Evolutionary conservation across 2,797 vertebrate genomes (phyloP), one percentile per base, ranked within the genome.

Genomic region (Eutrigla gurnardus): DNA sequence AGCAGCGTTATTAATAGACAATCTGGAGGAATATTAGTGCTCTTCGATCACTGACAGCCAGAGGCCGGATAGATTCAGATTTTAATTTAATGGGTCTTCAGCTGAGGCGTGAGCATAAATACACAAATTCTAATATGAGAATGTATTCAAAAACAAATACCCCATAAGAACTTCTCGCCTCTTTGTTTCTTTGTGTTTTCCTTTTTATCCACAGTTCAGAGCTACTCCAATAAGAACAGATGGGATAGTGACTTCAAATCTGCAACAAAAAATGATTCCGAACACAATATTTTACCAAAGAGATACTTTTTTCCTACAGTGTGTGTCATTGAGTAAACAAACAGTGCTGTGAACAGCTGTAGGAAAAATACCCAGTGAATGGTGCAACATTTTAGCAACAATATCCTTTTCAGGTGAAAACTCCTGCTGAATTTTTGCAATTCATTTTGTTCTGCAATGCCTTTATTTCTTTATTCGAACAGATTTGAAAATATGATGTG

Each of bases 1-100:
- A 67, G 85, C 60, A 10, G 35, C 8, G 9, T 85, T 87, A 88
- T 87, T 88, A 91, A 90, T 87, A 85, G 74, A 83, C 77, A 90
- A 68, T 77, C 65, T 84, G 74, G 64, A 67, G 67, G 40, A 84
- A 86, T 85, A 88, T 82, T 79, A 77, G 9, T 35, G 3, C 40
- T 39, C 49, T 73, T 88, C 66, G 10, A 88, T 88, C 81, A 87
- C 37, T 82, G 74, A 72, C 66, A 66, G 61, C 78, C 71, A 75
- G 32, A 82, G 67, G 76, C 53, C 36, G 60, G 11, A 66, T 40
- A 85, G 52, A 74, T 75, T 18, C 43, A 36, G 55, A 64, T 68
- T 72, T 40, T 70, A 42, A 74, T 82, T 66, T 76, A 75, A 60
- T 75, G 47, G 35, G 37, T 55, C 47, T 68, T 69, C 39, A 78